phyloP scores from a whole-genome alignment of 2,797 vertebrate species.

The Picus viridis region DNA sequence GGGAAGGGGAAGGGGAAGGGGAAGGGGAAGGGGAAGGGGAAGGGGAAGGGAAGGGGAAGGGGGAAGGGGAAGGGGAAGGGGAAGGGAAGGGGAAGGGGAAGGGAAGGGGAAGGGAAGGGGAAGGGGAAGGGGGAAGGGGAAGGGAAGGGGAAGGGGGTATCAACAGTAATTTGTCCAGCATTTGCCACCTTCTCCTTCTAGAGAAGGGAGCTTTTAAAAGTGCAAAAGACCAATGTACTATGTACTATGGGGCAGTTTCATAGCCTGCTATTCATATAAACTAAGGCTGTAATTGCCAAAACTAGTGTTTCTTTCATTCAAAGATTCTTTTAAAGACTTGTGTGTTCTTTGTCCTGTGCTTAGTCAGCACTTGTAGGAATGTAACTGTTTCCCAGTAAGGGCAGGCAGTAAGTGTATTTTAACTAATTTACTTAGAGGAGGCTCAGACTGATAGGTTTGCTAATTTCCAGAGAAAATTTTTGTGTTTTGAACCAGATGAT shows the following conservation, averaged over 20 bases:
- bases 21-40: no score
- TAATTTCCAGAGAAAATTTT: conserved; percentile 4
- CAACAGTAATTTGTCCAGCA: not conserved
- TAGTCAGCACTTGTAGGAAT: not conserved
- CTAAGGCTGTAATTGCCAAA: not conserved
- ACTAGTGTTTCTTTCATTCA: not conserved
- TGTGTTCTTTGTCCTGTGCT: not conserved
- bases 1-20: no score
- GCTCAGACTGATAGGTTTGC: not conserved
- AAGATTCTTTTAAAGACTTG: not conserved
- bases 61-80: no score
- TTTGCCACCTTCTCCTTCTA: not conserved
- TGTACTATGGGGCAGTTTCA: not conserved
- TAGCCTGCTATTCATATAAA: not conserved
- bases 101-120: no score
- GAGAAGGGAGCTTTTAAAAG: not conserved
- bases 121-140: not conserved
- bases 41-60: no score
- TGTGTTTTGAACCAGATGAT: not conserved
- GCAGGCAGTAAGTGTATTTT: not conserved
- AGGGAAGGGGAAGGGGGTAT: not conserved
- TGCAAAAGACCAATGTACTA: not conserved
- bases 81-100: no score
- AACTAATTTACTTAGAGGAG: not conserved
- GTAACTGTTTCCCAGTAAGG: not conserved